These are phyloP conservation scores for Tetragonisca angustula DNA, from an alignment of 2,888 invertebrate species.

Conservation along the genomic window DNA sequence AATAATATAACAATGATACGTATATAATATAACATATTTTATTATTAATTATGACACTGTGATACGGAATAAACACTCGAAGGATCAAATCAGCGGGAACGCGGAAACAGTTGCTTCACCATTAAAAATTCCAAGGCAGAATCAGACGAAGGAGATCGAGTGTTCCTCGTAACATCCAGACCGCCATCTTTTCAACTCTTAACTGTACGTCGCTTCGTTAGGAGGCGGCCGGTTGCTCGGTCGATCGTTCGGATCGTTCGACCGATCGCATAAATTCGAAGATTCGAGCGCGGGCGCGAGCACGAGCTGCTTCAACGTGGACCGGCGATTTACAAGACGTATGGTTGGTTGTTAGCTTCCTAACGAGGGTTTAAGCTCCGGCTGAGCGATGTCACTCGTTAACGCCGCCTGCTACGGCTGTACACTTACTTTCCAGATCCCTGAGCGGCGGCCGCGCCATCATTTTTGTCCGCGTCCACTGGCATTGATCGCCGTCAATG, in stretches of 20 bases:
- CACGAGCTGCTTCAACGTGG: constrained; percentile 41
- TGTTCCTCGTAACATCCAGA: too few relatives aligned
- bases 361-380: constrained; percentile 80
- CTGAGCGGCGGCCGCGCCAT: constrained; percentile 38
- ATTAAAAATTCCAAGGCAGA: too few relatives aligned
- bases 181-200: too few relatives aligned
- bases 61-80: too few relatives aligned
- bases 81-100: too few relatives aligned
- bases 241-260: constrained; percentile 54
- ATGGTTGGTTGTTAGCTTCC: constrained; percentile 77
- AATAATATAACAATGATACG: too few relatives aligned
- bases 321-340: constrained; percentile 78
- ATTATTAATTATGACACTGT: too few relatives aligned
- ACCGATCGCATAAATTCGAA: constrained; percentile 70
- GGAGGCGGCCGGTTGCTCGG: constrained; percentile 9
- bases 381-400: constrained; percentile 79
- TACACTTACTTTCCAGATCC: constrained; percentile 64
- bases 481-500: constrained; percentile 50
- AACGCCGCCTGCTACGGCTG: constrained; percentile 67
- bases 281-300: constrained; percentile 49
- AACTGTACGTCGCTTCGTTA: constrained; percentile 14
- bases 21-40: too few relatives aligned
- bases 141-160: too few relatives aligned
- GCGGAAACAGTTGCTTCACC: too few relatives aligned
- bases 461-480: constrained; percentile 44